Evolutionary conservation across 2,888 invertebrate species (phyloP).

Genomic region (Calliphora vomitoria): DNA sequence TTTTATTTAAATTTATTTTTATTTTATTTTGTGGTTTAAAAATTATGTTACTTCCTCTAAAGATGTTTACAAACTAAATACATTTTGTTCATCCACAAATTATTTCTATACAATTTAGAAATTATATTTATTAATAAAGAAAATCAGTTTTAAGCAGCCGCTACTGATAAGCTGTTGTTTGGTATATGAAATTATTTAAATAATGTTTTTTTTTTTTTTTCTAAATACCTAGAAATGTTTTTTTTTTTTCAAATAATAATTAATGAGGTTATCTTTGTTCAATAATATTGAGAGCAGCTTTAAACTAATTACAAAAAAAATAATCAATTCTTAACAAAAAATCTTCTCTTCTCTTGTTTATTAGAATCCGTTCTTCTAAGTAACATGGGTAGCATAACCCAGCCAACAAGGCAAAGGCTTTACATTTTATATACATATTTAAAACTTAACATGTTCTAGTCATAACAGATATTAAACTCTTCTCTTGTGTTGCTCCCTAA

Average conservation of each 20-base stretch:
- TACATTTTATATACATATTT: too few species aligned
- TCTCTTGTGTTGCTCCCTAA: too few species aligned
- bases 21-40: background rate
- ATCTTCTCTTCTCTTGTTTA: constrained; percentile 16
- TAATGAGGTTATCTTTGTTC: constrained; percentile 67
- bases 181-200: constrained; percentile 23
- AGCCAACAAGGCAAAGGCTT: background rate
- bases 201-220: constrained; percentile 20
- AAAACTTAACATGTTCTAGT: too few species aligned
- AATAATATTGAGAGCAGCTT: constrained; percentile 33
- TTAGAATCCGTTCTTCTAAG: background rate
- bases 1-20: constrained; percentile 7
- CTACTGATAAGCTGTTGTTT: constrained; percentile 48
- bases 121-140: background rate
- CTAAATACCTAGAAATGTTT: constrained; percentile 56
- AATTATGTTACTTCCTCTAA: constrained; percentile 21
- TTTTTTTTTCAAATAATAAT: constrained; percentile 21
- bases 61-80: constrained; percentile 44
- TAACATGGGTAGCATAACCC: background rate
- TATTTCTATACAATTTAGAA: constrained; percentile 33
- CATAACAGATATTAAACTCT: too few species aligned
- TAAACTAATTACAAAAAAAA: constrained; percentile 42
- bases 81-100: background rate
- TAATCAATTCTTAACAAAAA: too few species aligned
- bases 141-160: background rate